Evolutionary conservation across 2,888 invertebrate genomes (phyloP).

Genomic region (Polylopha cassiicola): DNA sequence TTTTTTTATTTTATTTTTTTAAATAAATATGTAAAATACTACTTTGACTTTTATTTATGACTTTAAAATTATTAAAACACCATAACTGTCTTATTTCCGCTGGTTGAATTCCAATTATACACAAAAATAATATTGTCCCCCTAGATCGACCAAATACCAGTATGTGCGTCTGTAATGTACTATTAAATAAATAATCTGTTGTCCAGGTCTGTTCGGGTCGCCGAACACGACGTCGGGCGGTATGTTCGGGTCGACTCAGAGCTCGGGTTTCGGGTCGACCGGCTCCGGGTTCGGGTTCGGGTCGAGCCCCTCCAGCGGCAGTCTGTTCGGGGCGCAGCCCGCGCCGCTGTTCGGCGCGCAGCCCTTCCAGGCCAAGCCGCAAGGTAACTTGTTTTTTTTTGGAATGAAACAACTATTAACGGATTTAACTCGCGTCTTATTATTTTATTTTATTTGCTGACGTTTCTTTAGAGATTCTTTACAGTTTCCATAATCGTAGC

Average conservation of each 20-base stretch:
- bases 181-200: slow-evolving; percentile 6
- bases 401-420: background rate
- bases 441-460: too few species aligned
- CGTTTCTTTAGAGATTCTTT: too few species aligned
- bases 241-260: slow-evolving; percentile 65
- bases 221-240: slow-evolving; percentile 58
- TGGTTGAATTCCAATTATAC: too few species aligned
- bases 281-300: slow-evolving; percentile 77
- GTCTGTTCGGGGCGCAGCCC: slow-evolving; percentile 80
- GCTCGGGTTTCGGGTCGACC: slow-evolving; percentile 81
- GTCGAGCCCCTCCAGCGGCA: slow-evolving; percentile 55
- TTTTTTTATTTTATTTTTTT: too few species aligned
- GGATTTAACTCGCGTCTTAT: too few species aligned
- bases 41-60: too few species aligned
- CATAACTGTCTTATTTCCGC: too few species aligned
- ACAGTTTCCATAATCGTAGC: too few species aligned
- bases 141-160: background rate
- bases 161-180: background rate
- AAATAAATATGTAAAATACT: too few species aligned
- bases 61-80: too few species aligned
- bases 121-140: background rate
- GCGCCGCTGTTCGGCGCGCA: slow-evolving; percentile 73
- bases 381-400: slow-evolving; percentile 49
- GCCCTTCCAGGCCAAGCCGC: slow-evolving; percentile 55
- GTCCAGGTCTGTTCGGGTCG: slow-evolving; percentile 79